Percentiles rank a stretch among this genome's conserved stretches.
Conservation (phyloP, 2,797 vertebrate genomes). For the Notamacropus eugenii region DNA sequence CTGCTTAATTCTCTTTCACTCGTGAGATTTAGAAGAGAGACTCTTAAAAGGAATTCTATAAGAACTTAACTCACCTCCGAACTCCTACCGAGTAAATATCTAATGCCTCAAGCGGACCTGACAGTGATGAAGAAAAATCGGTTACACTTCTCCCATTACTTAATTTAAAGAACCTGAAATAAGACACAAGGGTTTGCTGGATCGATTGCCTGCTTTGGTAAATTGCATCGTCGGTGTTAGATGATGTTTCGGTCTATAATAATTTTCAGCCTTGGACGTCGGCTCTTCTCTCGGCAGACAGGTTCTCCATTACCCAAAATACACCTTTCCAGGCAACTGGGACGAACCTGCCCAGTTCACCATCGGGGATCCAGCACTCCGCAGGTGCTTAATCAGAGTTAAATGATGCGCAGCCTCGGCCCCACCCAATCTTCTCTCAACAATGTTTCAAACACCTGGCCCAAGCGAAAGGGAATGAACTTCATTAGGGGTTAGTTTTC, state of each 20-base stretch:
- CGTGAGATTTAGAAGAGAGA: constrained; percentile 12
- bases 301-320: not conserved
- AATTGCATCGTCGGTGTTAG: constrained; percentile 11
- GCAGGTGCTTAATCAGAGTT: not conserved
- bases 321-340: not conserved
- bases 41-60: constrained; percentile 23
- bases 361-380: not conserved
- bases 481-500: not conserved
- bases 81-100: constrained; percentile 39
- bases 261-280: not conserved
- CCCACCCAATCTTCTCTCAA: not conserved
- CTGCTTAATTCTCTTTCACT: constrained; percentile 12
- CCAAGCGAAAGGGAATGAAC: not conserved
- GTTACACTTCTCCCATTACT: not conserved
- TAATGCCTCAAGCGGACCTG: constrained; percentile 15
- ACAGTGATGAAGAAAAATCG: constrained; percentile 23
- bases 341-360: not conserved
- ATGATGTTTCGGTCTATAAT: constrained; percentile 10
- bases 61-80: constrained; percentile 29
- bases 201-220: constrained; percentile 26
- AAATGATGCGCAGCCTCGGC: not conserved
- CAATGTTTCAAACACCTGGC: not conserved
- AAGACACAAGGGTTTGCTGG: not conserved
- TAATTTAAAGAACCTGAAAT: not conserved
- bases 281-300: constrained; percentile 8